phyloP scores from a whole-genome alignment of 2,797 vertebrate species.

The Coracias cyanogaster region DNA sequence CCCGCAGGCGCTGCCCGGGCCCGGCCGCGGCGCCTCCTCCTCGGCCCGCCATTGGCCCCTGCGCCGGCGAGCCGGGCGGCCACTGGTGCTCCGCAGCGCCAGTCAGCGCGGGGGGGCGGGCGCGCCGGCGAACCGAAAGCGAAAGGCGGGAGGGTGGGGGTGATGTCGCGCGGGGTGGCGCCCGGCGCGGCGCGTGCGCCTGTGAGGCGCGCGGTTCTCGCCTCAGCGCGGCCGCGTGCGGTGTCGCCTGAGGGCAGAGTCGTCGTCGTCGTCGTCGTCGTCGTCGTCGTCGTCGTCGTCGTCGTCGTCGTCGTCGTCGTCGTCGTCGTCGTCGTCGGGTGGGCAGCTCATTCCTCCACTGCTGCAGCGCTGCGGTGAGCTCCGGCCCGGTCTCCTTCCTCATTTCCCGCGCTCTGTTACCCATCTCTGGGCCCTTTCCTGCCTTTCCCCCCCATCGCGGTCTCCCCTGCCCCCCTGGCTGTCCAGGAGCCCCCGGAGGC shows the following conservation, averaged over 20 bases:
- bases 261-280: no score
- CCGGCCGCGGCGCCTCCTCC: background rate
- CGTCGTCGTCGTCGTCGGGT: no score
- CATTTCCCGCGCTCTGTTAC: no score
- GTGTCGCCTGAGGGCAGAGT: background rate
- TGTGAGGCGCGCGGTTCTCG: background rate
- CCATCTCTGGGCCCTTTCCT: fast-evolving
- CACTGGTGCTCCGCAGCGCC: background rate
- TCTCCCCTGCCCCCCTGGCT: no score
- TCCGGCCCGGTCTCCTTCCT: background rate
- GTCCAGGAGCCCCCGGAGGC: no score
- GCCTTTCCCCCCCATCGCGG: fast-evolving
- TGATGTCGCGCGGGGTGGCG: background rate
- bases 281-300: no score
- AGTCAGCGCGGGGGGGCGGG: background rate
- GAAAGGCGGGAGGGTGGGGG: background rate
- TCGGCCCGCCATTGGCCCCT: background rate
- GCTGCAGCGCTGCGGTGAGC: no score
- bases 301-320: no score
- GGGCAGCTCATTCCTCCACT: no score
- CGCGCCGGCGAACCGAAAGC: background rate
- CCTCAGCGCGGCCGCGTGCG: background rate
- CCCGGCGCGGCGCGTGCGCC: no score
- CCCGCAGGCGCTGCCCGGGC: no score
- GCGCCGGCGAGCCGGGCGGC: fast-evolving